phyloP scores from a whole-genome alignment of 2,888 invertebrate species.

The Scaptomyza parva region DNA sequence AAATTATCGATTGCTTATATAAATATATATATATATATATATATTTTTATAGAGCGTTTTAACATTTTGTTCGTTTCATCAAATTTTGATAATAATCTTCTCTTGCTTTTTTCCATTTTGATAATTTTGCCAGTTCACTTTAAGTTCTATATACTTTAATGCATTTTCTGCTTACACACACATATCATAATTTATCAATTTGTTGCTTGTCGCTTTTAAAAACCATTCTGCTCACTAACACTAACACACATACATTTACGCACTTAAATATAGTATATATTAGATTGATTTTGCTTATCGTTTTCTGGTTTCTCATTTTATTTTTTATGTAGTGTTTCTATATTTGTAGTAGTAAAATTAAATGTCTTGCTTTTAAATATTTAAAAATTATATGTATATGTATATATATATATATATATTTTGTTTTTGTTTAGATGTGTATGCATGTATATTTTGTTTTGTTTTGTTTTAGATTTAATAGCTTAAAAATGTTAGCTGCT shows the following conservation, averaged over 20 bases:
- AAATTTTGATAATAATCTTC: conserved; percentile 36
- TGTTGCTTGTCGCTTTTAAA: conserved; percentile 63
- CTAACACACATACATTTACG: conserved; percentile 77
- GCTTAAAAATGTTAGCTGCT: conserved; percentile 59
- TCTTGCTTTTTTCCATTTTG: conserved; percentile 25
- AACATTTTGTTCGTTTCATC: conserved; percentile 42
- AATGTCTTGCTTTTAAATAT: conserved; percentile 65
- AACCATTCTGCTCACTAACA: conserved; percentile 74
- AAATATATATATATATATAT: conserved; percentile 32
- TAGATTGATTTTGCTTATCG: conserved; percentile 59
- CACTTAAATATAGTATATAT: conserved; percentile 56
- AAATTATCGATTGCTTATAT: conserved; percentile 52
- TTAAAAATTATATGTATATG: conserved; percentile 67
- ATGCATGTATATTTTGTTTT: conserved; percentile 42
- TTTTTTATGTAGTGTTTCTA: conserved; percentile 32
- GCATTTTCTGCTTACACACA: conserved; percentile 50
- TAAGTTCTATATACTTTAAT: conserved; percentile 31
- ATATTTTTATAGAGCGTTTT: conserved; percentile 22
- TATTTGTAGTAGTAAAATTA: conserved; percentile 56
- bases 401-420: conserved; percentile 35
- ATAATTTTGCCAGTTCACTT: conserved; percentile 54
- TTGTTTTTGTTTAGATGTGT: conserved; percentile 30
- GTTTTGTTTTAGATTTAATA: conserved; percentile 56
- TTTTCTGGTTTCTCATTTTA: too few relatives aligned
- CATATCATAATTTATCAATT: conserved; percentile 49